phyloP scores from a whole-genome alignment of 2,888 invertebrate genomes.

The Sphaerophoria taeniata region DNA sequence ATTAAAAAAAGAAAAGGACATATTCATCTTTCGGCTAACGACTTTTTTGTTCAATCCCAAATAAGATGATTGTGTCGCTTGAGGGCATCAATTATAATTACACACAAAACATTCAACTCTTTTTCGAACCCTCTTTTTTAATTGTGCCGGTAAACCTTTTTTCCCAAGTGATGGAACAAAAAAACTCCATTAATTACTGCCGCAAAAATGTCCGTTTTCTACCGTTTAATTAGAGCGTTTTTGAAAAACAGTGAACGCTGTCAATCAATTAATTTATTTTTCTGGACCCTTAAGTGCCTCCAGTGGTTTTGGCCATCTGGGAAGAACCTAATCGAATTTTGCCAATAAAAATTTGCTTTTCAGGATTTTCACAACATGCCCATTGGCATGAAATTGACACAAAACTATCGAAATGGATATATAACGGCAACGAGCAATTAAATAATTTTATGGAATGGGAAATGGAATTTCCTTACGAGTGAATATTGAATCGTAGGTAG shows the following conservation, averaged over 20 bases:
- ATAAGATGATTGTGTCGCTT: neutral
- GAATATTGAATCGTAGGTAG: neutral
- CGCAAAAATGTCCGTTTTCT: constrained; percentile 36
- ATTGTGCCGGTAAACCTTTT: neutral
- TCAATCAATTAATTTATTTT: constrained; percentile 67
- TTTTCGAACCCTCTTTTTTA: constrained; percentile 42
- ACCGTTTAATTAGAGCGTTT: constrained; percentile 35
- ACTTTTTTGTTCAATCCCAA: neutral
- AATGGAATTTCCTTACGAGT: neutral
- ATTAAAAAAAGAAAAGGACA: constrained; percentile 15
- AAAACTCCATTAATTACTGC: constrained; percentile 59
- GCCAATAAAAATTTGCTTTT: neutral
- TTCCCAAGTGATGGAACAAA: constrained; percentile 18
- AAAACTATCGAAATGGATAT: constrained; percentile 37
- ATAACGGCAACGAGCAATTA: neutral
- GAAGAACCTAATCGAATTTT: neutral
- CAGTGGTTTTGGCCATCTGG: constrained; percentile 12
- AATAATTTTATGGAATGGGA: neutral
- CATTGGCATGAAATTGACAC: neutral
- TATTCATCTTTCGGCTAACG: neutral
- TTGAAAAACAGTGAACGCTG: constrained; percentile 46
- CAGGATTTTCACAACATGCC: neutral
- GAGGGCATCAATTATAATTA: constrained; percentile 67
- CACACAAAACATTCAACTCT: constrained; percentile 9
- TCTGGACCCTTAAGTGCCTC: constrained; percentile 37